Percentiles rank a stretch among this genome's conserved stretches.
Evolutionary conservation across 2,797 vertebrate genomes (phyloP).

Genomic region (Iguana delicatissima): DNA sequence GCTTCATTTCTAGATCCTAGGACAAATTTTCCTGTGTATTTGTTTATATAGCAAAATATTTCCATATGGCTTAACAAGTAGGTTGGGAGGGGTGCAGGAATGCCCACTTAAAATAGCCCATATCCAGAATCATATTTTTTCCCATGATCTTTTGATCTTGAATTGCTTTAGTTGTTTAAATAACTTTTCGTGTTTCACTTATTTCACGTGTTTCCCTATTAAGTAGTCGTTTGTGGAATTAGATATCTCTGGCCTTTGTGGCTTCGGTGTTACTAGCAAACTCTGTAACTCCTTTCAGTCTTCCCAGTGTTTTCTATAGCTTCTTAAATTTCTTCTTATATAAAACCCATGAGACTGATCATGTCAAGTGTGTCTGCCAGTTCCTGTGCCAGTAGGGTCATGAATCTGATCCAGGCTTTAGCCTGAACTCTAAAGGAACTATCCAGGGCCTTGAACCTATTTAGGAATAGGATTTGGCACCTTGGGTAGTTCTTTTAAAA

Average conservation of each 20-base stretch:
- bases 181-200: background rate
- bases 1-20: no score
- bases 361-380: no score
- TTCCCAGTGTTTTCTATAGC: background rate
- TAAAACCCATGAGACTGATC: background rate
- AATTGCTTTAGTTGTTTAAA: background rate
- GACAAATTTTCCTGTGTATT: background rate
- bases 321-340: background rate
- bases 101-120: background rate
- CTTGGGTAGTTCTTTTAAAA: no score
- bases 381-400: no score
- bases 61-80: background rate
- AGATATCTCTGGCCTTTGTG: background rate
- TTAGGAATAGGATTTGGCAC: no score
- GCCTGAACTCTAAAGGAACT: no score
- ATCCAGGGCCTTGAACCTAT: no score
- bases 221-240: background rate
- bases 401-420: no score
- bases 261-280: background rate
- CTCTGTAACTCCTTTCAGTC: background rate
- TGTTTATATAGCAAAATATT: background rate
- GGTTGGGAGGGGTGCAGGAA: background rate
- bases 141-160: background rate
- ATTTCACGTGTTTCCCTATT: background rate
- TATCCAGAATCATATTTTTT: background rate